Conservation (phyloP, 2,888 invertebrate species). For the Drosophila maculinotata region DNA sequence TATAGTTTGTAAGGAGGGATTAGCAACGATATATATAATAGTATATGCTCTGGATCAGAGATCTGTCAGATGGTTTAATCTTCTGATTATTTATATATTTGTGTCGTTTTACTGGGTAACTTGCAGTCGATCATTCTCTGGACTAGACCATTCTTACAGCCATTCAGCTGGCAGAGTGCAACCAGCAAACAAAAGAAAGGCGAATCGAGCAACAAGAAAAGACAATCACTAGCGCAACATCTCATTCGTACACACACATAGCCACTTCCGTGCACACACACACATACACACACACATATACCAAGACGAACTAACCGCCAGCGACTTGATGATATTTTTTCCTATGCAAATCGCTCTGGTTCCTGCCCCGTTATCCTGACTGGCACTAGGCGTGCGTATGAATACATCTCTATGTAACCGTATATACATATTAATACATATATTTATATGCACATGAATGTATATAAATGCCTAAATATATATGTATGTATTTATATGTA, state of each 20-base stretch:
- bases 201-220: constrained; percentile 65
- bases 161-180: constrained; percentile 51
- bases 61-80: too few species aligned
- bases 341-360: constrained; percentile 75
- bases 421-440: constrained; percentile 3
- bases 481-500: constrained; percentile 27
- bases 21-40: too few species aligned
- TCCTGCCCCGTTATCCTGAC: constrained; percentile 47
- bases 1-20: too few species aligned
- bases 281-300: constrained; percentile 15
- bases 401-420: constrained; percentile 56
- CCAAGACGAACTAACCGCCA: constrained; percentile 45
- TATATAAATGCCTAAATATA: constrained; percentile 12
- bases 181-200: constrained; percentile 62
- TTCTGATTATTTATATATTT: neutral
- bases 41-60: too few species aligned
- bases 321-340: constrained; percentile 67
- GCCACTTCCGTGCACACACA: constrained; percentile 21
- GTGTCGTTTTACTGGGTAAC: constrained; percentile 2
- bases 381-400: constrained; percentile 70
- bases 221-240: constrained; percentile 74
- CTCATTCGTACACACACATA: constrained; percentile 58
- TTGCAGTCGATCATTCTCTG: neutral
- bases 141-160: constrained; percentile 1
- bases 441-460: constrained; percentile 38